Evolutionary conservation across 2,113 vertebrate species (phyloP), one percentile per base, ranked within the genome.

Genomic region (Ochotona curzoniae): DNA sequence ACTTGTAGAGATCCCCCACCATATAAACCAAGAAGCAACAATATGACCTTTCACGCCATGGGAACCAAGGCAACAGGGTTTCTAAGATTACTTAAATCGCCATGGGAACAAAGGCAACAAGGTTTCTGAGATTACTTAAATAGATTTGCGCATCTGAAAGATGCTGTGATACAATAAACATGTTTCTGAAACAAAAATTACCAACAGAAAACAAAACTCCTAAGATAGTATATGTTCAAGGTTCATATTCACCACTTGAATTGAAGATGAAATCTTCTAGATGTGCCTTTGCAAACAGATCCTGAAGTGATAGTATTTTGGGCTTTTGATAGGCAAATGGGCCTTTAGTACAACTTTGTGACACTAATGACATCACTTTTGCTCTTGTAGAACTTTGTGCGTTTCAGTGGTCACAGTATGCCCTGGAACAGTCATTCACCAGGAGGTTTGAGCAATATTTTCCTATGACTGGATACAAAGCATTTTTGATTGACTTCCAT

Each of bases 351-450:
- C 35, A 69, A 49, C 51, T 90, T 90, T 86, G 28, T 85, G 80
- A 82, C 21, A 88, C 83, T n/a, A 70, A 18, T 32, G 75, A 20
- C 57, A 60, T 74, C 74, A 67, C 83, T 93, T 70, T 75, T 67
- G 81, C 17, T 89, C 54, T 95, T 63, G 83, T 69, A 79, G 82
- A 76, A 91, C 63, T 80, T 1, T 84, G 15, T 86, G 88, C 75
- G 76, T n/a, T 85, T 35, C 90, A 83, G 15, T 76, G 80, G 35
- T 64, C 89, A 83, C 75, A 51, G 10, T 81, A 49, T 75, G 49
- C 47, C n/a, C 61, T 82, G 75, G 9, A 14, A 86, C 47, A 63
- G 21, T 90, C 61, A 91, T 73, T 47, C 94, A 66, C 66, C 1
- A 86, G 74, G n/a, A 32, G 57, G 67, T 63, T 71, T 73, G 38